Conservation (phyloP, 2,888 invertebrate genomes). For the Sesamia inferens region DNA sequence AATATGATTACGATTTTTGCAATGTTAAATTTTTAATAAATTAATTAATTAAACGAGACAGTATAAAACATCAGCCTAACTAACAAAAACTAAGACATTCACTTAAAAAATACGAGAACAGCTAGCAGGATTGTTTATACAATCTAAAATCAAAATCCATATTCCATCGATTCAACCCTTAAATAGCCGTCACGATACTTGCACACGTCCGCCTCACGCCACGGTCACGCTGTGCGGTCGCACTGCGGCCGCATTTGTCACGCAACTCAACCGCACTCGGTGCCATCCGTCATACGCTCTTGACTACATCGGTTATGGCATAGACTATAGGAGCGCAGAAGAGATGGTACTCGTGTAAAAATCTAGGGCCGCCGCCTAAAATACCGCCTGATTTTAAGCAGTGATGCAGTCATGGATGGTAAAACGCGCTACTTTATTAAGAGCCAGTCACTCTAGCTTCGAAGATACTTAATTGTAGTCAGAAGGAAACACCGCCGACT, state of each 20-base stretch:
- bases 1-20: no score
- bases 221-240: constrained; percentile 62
- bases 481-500: no score
- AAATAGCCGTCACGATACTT: constrained; percentile 45
- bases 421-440: no score
- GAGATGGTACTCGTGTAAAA: neutral
- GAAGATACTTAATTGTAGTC: no score
- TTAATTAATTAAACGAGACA: no score
- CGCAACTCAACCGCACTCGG: constrained; percentile 83
- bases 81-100: neutral
- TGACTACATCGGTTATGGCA: constrained; percentile 71
- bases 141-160: constrained; percentile 20
- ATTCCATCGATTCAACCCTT: constrained; percentile 42
- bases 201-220: constrained; percentile 43
- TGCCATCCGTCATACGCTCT: constrained; percentile 83
- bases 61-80: no score
- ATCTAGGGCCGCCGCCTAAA: neutral
- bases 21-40: no score
- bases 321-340: constrained; percentile 62
- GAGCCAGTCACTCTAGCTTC: no score
- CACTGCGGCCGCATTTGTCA: constrained; percentile 82
- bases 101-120: neutral
- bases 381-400: neutral
- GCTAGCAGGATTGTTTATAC: neutral
- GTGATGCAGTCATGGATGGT: no score